Percentiles rank a stretch among this genome's conserved stretches.
Conservation (phyloP, 2,113 vertebrate genomes). For the Megaleporinus macrocephalus region DNA sequence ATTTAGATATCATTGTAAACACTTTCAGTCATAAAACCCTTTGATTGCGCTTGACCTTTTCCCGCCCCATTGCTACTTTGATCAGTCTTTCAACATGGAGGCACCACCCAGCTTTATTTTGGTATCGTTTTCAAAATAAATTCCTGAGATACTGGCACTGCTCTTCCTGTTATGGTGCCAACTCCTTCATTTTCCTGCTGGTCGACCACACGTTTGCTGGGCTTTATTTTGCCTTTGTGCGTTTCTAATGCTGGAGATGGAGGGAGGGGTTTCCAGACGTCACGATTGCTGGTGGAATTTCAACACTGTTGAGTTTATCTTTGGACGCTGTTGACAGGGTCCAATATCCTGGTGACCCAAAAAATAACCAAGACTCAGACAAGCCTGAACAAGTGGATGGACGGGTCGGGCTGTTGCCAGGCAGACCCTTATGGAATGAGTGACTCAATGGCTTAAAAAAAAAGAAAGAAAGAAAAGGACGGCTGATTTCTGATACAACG, state of each 20-base stretch:
- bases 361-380: slow-evolving; percentile 69
- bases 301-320: slow-evolving; percentile 47
- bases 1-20: slow-evolving; percentile 61
- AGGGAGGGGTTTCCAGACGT: slow-evolving; percentile 41
- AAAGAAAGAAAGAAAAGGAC: slow-evolving; percentile 26
- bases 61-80: slow-evolving; percentile 71
- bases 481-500: slow-evolving; percentile 42
- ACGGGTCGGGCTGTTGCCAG: slow-evolving; percentile 41
- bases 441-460: slow-evolving; percentile 51
- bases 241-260: slow-evolving; percentile 31
- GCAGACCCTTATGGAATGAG: slow-evolving; percentile 40
- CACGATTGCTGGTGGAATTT: slow-evolving; percentile 37
- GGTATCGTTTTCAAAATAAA: slow-evolving; percentile 68
- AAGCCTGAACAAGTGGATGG: slow-evolving; percentile 47
- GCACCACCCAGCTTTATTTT: slow-evolving; percentile 71
- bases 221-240: slow-evolving; percentile 45
- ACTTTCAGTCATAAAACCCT: slow-evolving; percentile 46
- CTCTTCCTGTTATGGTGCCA: slow-evolving; percentile 78
- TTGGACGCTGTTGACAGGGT: slow-evolving; percentile 59
- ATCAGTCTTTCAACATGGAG: slow-evolving; percentile 66
- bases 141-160: slow-evolving; percentile 73
- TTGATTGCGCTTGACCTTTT: slow-evolving; percentile 70
- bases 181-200: slow-evolving; percentile 60
- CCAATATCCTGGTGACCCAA: slow-evolving; percentile 49
- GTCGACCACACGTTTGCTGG: slow-evolving; percentile 52